Percentiles rank a stretch among this genome's conserved stretches.
Evolutionary conservation across 2,797 vertebrate species (phyloP).

Genomic region (Argyrosomus regius): DNA sequence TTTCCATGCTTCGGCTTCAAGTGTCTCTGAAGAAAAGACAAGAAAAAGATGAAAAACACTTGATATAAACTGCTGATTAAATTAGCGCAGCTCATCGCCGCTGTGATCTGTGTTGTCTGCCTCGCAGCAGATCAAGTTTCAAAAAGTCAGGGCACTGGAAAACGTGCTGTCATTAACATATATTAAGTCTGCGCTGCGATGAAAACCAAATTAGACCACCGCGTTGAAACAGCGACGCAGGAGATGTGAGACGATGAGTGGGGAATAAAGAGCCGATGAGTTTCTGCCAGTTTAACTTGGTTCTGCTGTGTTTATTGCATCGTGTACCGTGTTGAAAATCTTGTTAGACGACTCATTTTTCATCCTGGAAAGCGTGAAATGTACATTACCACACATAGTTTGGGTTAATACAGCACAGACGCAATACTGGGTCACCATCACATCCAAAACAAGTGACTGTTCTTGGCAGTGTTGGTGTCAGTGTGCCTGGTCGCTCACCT

Average conservation of each 20-base stretch:
- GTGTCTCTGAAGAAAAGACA: slow-evolving; percentile 11
- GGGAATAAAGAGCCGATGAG: neutral
- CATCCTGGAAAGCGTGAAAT: slow-evolving; percentile 2
- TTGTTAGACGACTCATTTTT: neutral
- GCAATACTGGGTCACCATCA: neutral
- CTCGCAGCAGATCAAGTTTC: neutral
- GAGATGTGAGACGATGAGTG: neutral
- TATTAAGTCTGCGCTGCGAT: neutral
- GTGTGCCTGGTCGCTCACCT: no score
- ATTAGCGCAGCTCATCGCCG: no score
- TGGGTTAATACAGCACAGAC: neutral
- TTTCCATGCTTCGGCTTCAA: slow-evolving; percentile 23
- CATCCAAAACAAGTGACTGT: neutral
- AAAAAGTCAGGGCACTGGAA: neutral
- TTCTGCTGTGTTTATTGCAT: neutral
- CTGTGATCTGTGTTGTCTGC: neutral
- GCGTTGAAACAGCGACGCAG: neutral
- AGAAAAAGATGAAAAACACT: slow-evolving; percentile 4
- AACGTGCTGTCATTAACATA: neutral
- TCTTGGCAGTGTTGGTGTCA: neutral
- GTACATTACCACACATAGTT: neutral
- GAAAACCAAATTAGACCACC: slow-evolving; percentile 11
- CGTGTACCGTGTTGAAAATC: neutral
- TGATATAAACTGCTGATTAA: no score
- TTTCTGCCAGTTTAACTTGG: neutral